Conservation (phyloP, 2,888 invertebrate species). For the Dasysyrphus albostriatus region DNA sequence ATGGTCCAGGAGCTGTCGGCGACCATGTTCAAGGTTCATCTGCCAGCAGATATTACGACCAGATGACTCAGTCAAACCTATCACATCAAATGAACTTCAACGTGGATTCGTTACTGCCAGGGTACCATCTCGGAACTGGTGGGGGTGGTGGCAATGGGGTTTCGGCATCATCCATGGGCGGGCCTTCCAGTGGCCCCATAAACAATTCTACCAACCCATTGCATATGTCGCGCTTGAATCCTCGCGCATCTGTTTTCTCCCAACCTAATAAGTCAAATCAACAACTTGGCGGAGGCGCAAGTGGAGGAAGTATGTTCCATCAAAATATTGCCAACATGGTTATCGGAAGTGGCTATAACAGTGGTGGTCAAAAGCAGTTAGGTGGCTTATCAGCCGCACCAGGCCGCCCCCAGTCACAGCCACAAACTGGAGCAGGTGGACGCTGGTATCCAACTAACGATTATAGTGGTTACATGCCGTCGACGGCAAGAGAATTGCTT, state of each 20-base stretch:
- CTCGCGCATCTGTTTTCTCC: constrained; percentile 92
- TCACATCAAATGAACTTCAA: constrained; percentile 79
- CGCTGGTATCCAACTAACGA: constrained; percentile 77
- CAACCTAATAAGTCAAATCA: constrained; percentile 77
- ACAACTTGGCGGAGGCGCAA: constrained; percentile 72
- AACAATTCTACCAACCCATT: constrained; percentile 81
- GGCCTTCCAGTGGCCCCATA: constrained; percentile 78
- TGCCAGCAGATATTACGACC: constrained; percentile 80
- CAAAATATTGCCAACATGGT: constrained; percentile 77
- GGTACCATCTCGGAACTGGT: constrained; percentile 76
- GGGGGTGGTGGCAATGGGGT: constrained; percentile 62
- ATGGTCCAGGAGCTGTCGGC: constrained; percentile 76
- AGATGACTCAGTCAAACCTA: constrained; percentile 75
- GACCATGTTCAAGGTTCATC: constrained; percentile 76
- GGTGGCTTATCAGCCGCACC: constrained; percentile 76
- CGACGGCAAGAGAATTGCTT: constrained; percentile 80
- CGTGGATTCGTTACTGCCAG: constrained; percentile 78
- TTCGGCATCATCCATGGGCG: constrained; percentile 61
- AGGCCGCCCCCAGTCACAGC: constrained; percentile 80
- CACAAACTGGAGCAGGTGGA: constrained; percentile 79
- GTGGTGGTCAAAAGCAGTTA: constrained; percentile 66
- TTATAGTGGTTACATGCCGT: constrained; percentile 79
- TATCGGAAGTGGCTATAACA: constrained; percentile 74
- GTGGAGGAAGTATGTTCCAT: constrained; percentile 78
- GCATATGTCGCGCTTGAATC: constrained; percentile 89